Base-by-base conservation (phyloP, 2,888 invertebrate species). In the Hydrotaea cyrtoneurina region DNA sequence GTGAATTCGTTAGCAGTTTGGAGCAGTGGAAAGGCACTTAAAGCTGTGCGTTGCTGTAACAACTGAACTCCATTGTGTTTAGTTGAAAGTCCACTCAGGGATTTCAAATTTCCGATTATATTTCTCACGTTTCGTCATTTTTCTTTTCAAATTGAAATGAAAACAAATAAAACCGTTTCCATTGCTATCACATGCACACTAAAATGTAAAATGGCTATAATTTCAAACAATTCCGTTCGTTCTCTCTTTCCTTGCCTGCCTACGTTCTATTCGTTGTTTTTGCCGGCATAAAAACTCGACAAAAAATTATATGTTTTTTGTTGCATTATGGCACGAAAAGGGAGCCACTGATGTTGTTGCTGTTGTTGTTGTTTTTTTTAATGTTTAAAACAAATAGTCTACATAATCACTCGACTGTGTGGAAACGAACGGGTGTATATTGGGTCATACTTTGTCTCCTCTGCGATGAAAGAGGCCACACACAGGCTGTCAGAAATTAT, bases 21-120 rank as follows among this genome's bases (percentile, higher is more conserved):
- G n/a, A n/a, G n/a, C n/a, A 4, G 31, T 23, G 39, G 62, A 53
- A 39, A 72, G 43, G 13, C 31, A 46, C 46, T 75, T 13, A 10
- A 50, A 50, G 43, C 50, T 36, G n/a, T 36, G 62, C 36, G 59
- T 50, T 62, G 26, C 31, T 59, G 59, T 62, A 66, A 55, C 36
- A 77, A n/a, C 64, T 71, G 11, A n/a, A 36, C 36, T 50, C 10
- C 36, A 72, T 78, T 57, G 77, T 69, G 55, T 59, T 10, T 73
- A 43, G 69, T 78, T 62, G 62, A 62, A 78, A 78, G 72, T 78
- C 78, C 78, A 78, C 50, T 72, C 78, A 72, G 78, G 78, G 78
- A 72, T 78, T 78, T 78, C 36, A 19, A 78, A 62, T 78, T 62
- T 72, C 59, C 72, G 78, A 78, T 78, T 72, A 72, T 72, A 78